Conservation (phyloP, 2,888 invertebrate genomes). For the Epistrophe eligans region DNA sequence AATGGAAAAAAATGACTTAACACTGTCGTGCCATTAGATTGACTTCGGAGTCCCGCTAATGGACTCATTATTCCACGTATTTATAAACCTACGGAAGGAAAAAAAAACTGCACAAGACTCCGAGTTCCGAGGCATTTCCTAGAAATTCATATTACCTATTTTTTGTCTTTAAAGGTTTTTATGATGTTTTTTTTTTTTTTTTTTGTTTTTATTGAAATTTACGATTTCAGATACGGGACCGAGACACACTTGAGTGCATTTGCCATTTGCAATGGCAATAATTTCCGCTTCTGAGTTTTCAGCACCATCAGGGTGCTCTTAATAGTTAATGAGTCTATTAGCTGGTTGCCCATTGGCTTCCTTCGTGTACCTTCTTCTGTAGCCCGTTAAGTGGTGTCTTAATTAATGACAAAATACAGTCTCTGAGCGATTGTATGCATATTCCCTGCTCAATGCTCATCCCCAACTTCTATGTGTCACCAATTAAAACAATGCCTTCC, state of each 20-base stretch:
- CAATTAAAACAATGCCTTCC: constrained; percentile 74
- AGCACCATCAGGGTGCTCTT: constrained; percentile 60
- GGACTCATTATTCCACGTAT: constrained; percentile 64
- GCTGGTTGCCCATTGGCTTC: constrained; percentile 62
- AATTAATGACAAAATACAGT: constrained; percentile 72
- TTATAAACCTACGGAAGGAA: not conserved
- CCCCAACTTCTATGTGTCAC: constrained; percentile 47
- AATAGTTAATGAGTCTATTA: constrained; percentile 74
- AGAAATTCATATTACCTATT: constrained; percentile 27
- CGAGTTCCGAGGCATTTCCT: constrained; percentile 35
- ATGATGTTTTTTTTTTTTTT: constrained; percentile 47
- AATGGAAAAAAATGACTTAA: constrained; percentile 49
- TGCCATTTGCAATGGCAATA: constrained; percentile 75
- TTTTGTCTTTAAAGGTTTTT: constrained; percentile 46
- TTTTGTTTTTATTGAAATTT: constrained; percentile 71
- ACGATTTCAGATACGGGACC: constrained; percentile 65
- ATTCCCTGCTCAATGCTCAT: constrained; percentile 8
- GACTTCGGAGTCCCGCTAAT: constrained; percentile 63
- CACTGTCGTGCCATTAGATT: constrained; percentile 39
- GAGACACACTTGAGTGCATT: constrained; percentile 62
- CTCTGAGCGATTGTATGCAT: not conserved
- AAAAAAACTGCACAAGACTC: constrained; percentile 1
- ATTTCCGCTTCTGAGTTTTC: constrained; percentile 74
- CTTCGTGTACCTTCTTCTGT: not conserved
- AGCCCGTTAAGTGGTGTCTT: constrained; percentile 68